Base-by-base conservation (phyloP, 2,888 invertebrate species). In the Parochlus steinenii region DNA sequence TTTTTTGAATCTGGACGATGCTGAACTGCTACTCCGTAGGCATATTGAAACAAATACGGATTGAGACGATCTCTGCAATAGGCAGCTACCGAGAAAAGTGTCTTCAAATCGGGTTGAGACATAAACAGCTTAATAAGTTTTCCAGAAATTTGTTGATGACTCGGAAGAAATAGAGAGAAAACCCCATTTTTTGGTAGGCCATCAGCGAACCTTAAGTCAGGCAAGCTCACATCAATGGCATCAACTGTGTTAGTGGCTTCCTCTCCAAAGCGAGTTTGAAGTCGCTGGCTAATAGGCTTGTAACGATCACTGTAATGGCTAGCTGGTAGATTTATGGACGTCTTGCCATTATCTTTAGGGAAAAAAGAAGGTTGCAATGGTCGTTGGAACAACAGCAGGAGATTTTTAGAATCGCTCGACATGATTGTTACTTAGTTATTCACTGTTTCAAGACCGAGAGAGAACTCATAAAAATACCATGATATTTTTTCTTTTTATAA, bases 341-440 rank as follows among this genome's bases (percentile, higher is more conserved):
- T 53, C 31, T 64, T 64, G 1, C 62, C 56, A 0, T 70, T 68
- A 3, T 78, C 78, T 56, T 81, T 83, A 42, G 73, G 71, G 61
- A 78, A 69, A 56, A 80, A 81, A 39, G 74, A 67, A 1, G 81
- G 81, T 56, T 82, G 81, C 41, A 68, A 64, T 7, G 81, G 80
- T 25, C 80, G 71, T 48, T 81, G 76, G 58, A 76, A 79, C 44
- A 82, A 65, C 46, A 73, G 55, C 44, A 74, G 55, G 8, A 77
- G 54, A 46, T 72, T 64, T n/a, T 63, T 54, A 47, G 63, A 68
- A 36, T 60, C 49, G 3, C 47, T 43, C 40, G 49, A 44, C n/a
- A n/a, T n/a, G n/a, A n/a, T n/a, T n/a, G n/a, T n/a, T n/a, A n/a
- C n/a, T n/a, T n/a, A n/a, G n/a, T n/a, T n/a, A n/a, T n/a, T n/a